Percentiles rank a stretch among this genome's conserved stretches.
These are phyloP conservation scores for human DNA, from an alignment of 2,113 vertebrate species.

Conservation along the genomic window GRCh38 chr16:23824501-23825000, in stretches of 20 bases:
- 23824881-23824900: too few relatives aligned
- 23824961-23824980: not conserved
- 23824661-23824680: not conserved
- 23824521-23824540: not conserved
- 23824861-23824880: too few relatives aligned
- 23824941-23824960: not conserved
- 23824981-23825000: not conserved
- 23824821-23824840: not conserved
- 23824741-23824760: not conserved
- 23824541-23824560: not conserved
- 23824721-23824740: not conserved
- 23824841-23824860: not conserved
- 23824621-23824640: accelerated
- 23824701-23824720: not conserved
- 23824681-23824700: not conserved
- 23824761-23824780: not conserved
- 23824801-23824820: not conserved
- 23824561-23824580: not conserved
- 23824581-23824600: not conserved
- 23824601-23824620: not conserved
- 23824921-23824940: not conserved
- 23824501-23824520: not conserved
- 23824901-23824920: not conserved
- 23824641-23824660: not conserved
- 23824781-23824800: not conserved